phyloP scores from a whole-genome alignment of 2,113 vertebrate species.

The Rhinopomastus cyanomelas region DNA sequence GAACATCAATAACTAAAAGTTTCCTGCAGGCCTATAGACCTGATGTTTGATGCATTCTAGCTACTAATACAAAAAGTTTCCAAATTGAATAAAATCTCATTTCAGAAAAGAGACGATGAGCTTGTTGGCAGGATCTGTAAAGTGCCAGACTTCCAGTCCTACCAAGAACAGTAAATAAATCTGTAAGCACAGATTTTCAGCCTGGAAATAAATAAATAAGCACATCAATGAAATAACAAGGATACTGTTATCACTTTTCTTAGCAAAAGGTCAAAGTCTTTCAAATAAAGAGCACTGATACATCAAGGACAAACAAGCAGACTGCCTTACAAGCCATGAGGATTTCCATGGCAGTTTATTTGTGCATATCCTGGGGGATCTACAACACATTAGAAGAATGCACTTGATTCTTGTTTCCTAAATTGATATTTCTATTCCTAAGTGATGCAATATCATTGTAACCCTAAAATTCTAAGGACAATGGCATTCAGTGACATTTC shows the following conservation, averaged over 20 bases:
- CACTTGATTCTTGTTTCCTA: slow-evolving; percentile 31
- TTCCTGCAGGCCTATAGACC: background rate
- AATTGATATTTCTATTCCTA: slow-evolving; percentile 48
- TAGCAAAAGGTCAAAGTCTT: slow-evolving; percentile 32
- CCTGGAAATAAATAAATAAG: background rate
- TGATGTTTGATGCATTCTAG: background rate
- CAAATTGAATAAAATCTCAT: background rate
- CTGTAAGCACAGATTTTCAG: background rate
- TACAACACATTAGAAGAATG: slow-evolving; percentile 18
- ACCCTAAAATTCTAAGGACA: slow-evolving; percentile 19
- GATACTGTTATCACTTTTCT: background rate
- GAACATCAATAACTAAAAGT: background rate
- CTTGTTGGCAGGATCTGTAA: background rate
- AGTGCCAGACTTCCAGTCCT: background rate
- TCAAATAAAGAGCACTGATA: slow-evolving; percentile 34
- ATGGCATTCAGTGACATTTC: slow-evolving; percentile 15
- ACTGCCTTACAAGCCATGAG: background rate
- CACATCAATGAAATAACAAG: background rate
- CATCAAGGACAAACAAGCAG: slow-evolving; percentile 28
- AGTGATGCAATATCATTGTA: slow-evolving; percentile 39
- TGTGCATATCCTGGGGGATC: slow-evolving; percentile 35
- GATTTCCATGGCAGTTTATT: slow-evolving; percentile 9
- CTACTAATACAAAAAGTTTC: background rate
- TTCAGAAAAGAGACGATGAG: background rate
- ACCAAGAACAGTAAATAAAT: background rate